phyloP scores from a whole-genome alignment of 2,797 vertebrate genomes.

The Tympanoctomys barrerae region DNA sequence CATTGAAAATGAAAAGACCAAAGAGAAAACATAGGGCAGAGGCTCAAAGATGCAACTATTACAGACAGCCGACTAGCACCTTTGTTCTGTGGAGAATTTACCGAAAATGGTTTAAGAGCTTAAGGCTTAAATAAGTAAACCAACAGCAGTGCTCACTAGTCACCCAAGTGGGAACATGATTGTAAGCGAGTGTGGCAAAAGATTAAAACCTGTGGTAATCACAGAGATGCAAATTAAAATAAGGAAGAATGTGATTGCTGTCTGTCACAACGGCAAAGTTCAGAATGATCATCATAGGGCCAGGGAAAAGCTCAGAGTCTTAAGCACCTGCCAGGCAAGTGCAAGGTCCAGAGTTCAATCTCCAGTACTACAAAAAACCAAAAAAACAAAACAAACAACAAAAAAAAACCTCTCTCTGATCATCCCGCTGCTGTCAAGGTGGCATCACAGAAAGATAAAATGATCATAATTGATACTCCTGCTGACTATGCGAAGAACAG shows the following conservation, averaged over 20 bases:
- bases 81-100: constrained; percentile 59
- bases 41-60: neutral
- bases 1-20: constrained; percentile 53
- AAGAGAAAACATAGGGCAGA: neutral
- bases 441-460: neutral
- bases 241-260: neutral
- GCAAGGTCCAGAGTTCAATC: too few relatives aligned
- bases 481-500: neutral
- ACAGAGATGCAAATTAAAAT: constrained; percentile 34
- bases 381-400: too few relatives aligned
- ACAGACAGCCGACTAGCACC: constrained; percentile 15
- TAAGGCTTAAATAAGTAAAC: constrained; percentile 35
- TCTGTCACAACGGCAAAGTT: neutral
- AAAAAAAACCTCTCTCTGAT: too few relatives aligned
- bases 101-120: constrained; percentile 66
- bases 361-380: too few relatives aligned
- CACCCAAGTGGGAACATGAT: neutral
- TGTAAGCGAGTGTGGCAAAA: constrained; percentile 23
- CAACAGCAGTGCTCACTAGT: constrained; percentile 46
- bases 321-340: too few relatives aligned
- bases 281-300: neutral
- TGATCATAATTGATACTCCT: neutral
- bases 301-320: too few relatives aligned
- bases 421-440: too few relatives aligned
- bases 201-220: neutral